These are phyloP conservation scores for Maccullochella peelii DNA, from an alignment of 2,113 vertebrate species.

Conservation along the genomic window DNA sequence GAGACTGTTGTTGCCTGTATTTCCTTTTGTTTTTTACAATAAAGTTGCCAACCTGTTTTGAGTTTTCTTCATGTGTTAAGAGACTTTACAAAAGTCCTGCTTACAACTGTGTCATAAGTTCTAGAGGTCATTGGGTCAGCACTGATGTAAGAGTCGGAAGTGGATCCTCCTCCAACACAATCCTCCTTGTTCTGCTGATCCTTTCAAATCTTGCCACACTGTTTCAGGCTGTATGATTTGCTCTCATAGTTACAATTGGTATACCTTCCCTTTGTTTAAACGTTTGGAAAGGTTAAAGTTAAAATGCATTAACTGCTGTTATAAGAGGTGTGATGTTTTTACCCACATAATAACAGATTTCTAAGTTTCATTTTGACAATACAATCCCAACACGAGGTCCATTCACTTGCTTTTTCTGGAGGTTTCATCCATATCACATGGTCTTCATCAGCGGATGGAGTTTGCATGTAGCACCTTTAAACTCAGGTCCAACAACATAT, in stretches of 20 bases:
- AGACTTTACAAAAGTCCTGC: not conserved
- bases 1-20: slow-evolving; percentile 1
- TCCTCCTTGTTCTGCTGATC: slow-evolving; percentile 47
- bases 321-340: not conserved
- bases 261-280: not conserved
- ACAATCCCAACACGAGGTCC: not conserved
- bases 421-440: not conserved
- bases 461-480: not conserved
- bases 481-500: not conserved
- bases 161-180: slow-evolving; percentile 26
- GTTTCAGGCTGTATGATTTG: not conserved
- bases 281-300: not conserved
- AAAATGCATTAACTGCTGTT: too few species aligned
- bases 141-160: slow-evolving; percentile 39
- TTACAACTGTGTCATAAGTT: not conserved
- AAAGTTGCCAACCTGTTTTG: not conserved
- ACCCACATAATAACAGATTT: not conserved
- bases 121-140: slow-evolving; percentile 43
- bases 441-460: not conserved
- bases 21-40: not conserved
- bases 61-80: not conserved
- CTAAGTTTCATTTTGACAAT: not conserved
- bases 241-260: slow-evolving; percentile 1
- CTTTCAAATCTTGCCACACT: slow-evolving; percentile 42
- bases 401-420: not conserved